Conservation (phyloP, 2,113 vertebrate species). For the Dermatemys mawii region DNA sequence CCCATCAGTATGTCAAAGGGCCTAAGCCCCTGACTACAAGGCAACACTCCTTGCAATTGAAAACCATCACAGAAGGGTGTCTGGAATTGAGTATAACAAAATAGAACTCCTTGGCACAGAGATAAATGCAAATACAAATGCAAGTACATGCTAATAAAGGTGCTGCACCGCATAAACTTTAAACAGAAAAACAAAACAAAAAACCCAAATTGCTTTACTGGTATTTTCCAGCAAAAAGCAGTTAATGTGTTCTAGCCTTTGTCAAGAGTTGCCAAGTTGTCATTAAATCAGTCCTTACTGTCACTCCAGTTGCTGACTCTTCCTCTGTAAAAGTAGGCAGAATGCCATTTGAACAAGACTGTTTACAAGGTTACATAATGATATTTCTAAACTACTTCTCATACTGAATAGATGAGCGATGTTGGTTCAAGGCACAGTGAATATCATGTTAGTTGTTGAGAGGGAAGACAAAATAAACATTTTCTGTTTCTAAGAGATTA, state of each 20-base stretch:
- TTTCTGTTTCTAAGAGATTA: background rate
- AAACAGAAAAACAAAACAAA: conserved; percentile 1
- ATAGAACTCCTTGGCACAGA: background rate
- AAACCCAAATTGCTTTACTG: background rate
- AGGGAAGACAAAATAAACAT: background rate
- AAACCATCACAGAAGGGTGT: background rate
- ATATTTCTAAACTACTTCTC: background rate
- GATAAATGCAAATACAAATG: background rate
- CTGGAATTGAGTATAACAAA: background rate
- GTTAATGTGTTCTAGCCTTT: background rate
- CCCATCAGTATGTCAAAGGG: too few relatives aligned
- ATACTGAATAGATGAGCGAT: background rate
- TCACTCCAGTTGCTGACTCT: background rate
- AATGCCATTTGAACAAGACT: background rate
- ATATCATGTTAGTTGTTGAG: background rate
- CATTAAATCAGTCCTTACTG: background rate
- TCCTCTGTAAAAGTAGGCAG: background rate
- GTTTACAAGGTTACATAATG: background rate
- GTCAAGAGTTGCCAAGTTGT: background rate
- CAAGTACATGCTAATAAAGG: background rate
- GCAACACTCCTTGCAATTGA: too few relatives aligned
- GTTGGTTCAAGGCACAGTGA: background rate
- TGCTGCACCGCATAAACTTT: background rate
- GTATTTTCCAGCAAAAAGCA: background rate
- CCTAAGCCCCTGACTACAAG: too few relatives aligned